Percentiles rank a stretch among this genome's conserved stretches.
phyloP scores from a whole-genome alignment of 2,797 vertebrate species.

The Anabacerthia variegaticeps region DNA sequence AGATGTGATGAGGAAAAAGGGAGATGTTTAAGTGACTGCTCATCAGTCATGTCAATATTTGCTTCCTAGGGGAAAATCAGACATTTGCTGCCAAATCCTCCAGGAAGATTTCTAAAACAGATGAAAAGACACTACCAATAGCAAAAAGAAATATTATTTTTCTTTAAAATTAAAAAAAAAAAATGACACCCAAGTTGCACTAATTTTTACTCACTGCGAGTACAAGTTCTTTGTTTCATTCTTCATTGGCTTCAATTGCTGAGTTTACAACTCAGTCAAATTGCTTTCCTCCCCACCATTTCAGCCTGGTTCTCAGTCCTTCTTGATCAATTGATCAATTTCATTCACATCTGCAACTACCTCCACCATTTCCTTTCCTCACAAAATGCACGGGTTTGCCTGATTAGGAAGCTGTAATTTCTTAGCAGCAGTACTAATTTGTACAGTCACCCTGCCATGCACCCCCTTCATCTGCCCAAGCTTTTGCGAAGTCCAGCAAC shows the following conservation, averaged over 20 bases:
- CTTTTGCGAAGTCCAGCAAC: neutral
- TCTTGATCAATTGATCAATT: neutral
- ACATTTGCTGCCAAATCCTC: neutral
- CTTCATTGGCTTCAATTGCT: neutral
- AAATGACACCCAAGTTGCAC: neutral
- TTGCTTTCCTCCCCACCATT: neutral
- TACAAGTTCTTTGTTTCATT: neutral
- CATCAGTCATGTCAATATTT: neutral
- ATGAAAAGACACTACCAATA: neutral
- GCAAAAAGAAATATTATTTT: neutral
- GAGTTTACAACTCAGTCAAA: neutral
- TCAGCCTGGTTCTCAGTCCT: neutral
- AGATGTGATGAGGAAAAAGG: neutral
- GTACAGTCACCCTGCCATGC: accelerated
- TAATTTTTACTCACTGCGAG: neutral
- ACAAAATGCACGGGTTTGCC: neutral
- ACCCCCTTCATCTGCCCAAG: neutral
- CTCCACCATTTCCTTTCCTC: neutral
- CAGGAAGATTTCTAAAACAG: constrained; percentile 8
- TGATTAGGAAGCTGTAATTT: neutral
- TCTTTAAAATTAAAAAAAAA: neutral
- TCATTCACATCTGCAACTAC: neutral
- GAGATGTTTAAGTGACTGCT: neutral
- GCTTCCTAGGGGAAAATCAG: neutral
- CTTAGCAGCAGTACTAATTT: neutral